Evolutionary conservation across 2,113 vertebrate genomes (phyloP).

Genomic region (Gadus macrocephalus): DNA sequence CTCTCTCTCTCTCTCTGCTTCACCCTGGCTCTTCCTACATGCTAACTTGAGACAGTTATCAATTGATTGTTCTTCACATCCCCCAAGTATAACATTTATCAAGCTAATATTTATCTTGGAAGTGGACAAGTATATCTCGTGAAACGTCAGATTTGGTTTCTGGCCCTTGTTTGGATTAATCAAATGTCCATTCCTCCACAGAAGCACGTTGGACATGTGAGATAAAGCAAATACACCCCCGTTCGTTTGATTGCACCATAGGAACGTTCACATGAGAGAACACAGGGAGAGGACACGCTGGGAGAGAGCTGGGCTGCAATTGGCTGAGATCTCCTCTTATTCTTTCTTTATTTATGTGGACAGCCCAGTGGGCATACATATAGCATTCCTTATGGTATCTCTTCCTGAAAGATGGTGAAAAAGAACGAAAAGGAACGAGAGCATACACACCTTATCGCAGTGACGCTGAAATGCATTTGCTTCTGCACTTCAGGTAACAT

Average conservation of each 20-base stretch:
- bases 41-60: slow-evolving; percentile 39
- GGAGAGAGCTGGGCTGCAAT: slow-evolving; percentile 45
- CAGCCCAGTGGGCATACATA: too few species aligned
- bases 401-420: too few species aligned
- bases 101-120: slow-evolving; percentile 61
- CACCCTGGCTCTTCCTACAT: slow-evolving; percentile 25
- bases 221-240: slow-evolving; percentile 54
- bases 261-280: slow-evolving; percentile 50
- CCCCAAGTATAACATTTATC: slow-evolving; percentile 52
- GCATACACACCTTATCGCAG: too few species aligned
- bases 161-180: slow-evolving; percentile 65
- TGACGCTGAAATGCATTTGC: too few species aligned
- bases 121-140: slow-evolving; percentile 23
- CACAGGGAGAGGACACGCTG: slow-evolving; percentile 28
- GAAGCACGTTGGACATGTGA: slow-evolving; percentile 56
- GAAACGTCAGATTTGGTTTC: slow-evolving; percentile 54
- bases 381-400: too few species aligned
- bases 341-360: neutral
- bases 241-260: slow-evolving; percentile 44
- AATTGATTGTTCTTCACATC: slow-evolving; percentile 47
- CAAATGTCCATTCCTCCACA: slow-evolving; percentile 58
- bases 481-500: too few species aligned
- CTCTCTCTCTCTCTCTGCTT: slow-evolving; percentile 4
- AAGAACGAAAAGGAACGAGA: too few species aligned
- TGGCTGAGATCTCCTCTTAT: neutral